Percentiles rank a stretch among this genome's conserved stretches.
Evolutionary conservation across 1,140 invertebrate genomes (phyloP).

Genomic region (Cherax destructor): DNA sequence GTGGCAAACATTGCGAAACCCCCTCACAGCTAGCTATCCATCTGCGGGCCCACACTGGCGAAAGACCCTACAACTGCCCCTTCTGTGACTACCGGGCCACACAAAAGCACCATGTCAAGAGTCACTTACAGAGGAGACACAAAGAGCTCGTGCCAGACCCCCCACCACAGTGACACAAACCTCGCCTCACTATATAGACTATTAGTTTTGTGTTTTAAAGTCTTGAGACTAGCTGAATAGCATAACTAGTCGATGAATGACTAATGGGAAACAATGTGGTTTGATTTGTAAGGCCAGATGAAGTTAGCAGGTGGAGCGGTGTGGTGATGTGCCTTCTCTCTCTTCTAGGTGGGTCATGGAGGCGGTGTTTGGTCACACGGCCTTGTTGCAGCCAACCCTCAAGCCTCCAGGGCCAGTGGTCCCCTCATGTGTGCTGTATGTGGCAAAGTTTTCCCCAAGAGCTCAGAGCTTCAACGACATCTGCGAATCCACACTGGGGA

Average conservation of each 20-base stretch:
- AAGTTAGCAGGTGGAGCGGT: slow-evolving; percentile 28
- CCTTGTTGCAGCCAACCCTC: slow-evolving; percentile 46
- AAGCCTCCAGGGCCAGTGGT: slow-evolving; percentile 37
- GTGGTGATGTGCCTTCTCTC: slow-evolving; percentile 68
- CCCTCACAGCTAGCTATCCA: slow-evolving; percentile 68
- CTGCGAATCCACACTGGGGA: slow-evolving; percentile 64
- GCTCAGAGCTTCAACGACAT: slow-evolving; percentile 57
- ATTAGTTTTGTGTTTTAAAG: background rate
- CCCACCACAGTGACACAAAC: slow-evolving; percentile 40
- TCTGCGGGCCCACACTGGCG: slow-evolving; percentile 74
- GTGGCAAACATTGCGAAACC: slow-evolving; percentile 64
- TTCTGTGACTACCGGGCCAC: slow-evolving; percentile 75
- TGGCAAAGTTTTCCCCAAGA: slow-evolving; percentile 65
- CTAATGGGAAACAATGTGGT: slow-evolving; percentile 19
- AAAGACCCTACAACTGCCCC: slow-evolving; percentile 76
- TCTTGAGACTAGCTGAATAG: slow-evolving; percentile 1
- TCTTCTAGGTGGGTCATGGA: slow-evolving; percentile 62
- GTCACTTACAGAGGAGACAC: slow-evolving; percentile 56
- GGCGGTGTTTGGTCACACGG: slow-evolving; percentile 54
- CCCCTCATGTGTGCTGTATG: slow-evolving; percentile 50
- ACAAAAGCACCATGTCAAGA: slow-evolving; percentile 63
- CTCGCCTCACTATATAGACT: slow-evolving; percentile 3
- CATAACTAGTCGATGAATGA: background rate
- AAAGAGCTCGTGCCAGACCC: slow-evolving; percentile 47
- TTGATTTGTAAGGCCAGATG: slow-evolving; percentile 15